Evolutionary conservation across 1,140 invertebrate genomes (phyloP), one percentile per base, ranked within the genome.

Genomic region (Drosophila murphyi): DNA sequence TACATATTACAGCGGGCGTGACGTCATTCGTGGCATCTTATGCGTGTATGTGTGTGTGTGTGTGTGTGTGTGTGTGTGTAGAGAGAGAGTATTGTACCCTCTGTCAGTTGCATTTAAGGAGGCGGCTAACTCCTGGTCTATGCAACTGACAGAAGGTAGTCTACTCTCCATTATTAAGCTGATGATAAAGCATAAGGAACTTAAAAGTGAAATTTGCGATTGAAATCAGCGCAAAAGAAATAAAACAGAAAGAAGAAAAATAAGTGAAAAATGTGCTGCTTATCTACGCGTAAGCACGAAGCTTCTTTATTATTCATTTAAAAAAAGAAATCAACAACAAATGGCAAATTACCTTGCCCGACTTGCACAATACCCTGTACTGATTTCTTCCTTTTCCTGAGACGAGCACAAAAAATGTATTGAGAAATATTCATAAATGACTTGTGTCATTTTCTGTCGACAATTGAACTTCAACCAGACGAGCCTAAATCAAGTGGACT

Each of bases 1-100:
- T 90, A 91, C 80, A 61, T 75, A 83, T 92, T 91, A 92, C 92
- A 92, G 92, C 75, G 70, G 78, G 56, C 59, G 86, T 39, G 68
- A 82, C 64, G 62, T 72, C 80, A 67, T 68, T 7, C 3, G 48
- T 50, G 39, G 3, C 8, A 41, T 35, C 28, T 4, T 48, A 7
- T 48, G 80, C 76, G 80, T 82, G 71, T 82, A 73, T 54, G 51
- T 64, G 39, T 78, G 50, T 39, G 12, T 31, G 29, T 35, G 5
- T 10, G 35, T 37, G 48, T 54, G n/a, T 59, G 6, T 43, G 4
- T 31, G 6, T 43, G 20, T 41, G 20, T 43, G 5, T 20, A 1
- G 0, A 4, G 6, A 32, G 8, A 20, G 12, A 45, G 20, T 31
- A 4, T 32, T 47, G 20, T 31, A 12, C 51, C 51, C 51, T 43